Conservation (phyloP, 2,113 vertebrate genomes). For the Pavo muticus region DNA sequence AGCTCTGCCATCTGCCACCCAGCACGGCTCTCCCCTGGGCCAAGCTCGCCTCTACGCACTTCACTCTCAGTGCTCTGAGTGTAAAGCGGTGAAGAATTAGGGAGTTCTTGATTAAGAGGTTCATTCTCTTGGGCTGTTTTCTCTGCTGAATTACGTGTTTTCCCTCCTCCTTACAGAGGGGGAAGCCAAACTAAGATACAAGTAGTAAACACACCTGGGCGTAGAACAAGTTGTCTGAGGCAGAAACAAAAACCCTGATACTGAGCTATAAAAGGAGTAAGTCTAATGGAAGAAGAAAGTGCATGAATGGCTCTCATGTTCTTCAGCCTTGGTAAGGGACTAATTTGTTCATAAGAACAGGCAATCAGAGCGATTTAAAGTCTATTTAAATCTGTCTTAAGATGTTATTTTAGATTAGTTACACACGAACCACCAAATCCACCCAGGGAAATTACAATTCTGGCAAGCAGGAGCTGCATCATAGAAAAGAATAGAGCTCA, state of each 20-base stretch:
- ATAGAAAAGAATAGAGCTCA: accelerated
- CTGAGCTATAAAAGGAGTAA: not conserved
- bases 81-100: not conserved
- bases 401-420: not conserved
- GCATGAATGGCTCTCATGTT: not conserved
- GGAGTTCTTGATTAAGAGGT: not conserved
- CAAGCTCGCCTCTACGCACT: slow-evolving; percentile 5
- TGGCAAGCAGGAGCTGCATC: not conserved
- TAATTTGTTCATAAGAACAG: not conserved
- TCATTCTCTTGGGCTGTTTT: not conserved
- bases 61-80: accelerated
- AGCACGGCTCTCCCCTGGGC: not conserved
- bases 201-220: not conserved
- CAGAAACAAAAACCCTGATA: not conserved
- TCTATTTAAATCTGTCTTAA: not conserved
- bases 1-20: slow-evolving; percentile 29
- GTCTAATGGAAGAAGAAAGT: not conserved
- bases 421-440: not conserved
- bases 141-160: not conserved
- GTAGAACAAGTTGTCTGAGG: not conserved
- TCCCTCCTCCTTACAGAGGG: not conserved
- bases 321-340: not conserved
- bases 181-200: not conserved
- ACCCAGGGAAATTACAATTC: not conserved
- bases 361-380: not conserved